phyloP scores from a whole-genome alignment of 2,797 vertebrate species.

The Tadarida brasiliensis region DNA sequence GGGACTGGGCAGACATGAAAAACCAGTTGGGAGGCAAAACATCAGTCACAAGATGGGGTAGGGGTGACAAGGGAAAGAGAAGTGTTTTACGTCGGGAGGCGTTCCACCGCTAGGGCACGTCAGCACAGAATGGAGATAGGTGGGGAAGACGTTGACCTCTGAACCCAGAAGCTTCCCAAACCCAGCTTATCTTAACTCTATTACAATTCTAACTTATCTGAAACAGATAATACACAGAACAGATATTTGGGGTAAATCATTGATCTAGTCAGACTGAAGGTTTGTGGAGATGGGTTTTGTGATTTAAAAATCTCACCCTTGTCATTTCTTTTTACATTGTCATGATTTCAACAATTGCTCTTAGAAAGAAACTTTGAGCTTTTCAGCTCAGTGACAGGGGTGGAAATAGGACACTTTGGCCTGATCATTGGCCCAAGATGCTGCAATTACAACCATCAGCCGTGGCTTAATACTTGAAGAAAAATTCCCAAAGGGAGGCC shows the following conservation, averaged over 20 bases:
- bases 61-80: no score
- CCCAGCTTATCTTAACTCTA: background rate
- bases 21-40: background rate
- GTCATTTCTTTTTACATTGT: background rate
- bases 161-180: background rate
- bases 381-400: background rate
- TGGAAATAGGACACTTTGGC: background rate
- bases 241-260: background rate
- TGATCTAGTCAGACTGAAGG: background rate
- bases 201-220: background rate
- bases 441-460: no score
- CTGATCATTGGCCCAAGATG: background rate
- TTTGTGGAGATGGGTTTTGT: background rate
- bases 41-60: background rate
- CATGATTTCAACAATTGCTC: background rate
- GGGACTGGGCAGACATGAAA: background rate
- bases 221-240: background rate
- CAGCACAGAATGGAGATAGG: background rate
- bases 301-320: background rate
- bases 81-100: background rate
- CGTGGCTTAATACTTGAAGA: background rate
- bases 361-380: background rate
- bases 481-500: background rate
- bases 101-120: background rate
- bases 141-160: background rate